Conservation (phyloP, 2,113 vertebrate species). For the Tachysurus vachellii region DNA sequence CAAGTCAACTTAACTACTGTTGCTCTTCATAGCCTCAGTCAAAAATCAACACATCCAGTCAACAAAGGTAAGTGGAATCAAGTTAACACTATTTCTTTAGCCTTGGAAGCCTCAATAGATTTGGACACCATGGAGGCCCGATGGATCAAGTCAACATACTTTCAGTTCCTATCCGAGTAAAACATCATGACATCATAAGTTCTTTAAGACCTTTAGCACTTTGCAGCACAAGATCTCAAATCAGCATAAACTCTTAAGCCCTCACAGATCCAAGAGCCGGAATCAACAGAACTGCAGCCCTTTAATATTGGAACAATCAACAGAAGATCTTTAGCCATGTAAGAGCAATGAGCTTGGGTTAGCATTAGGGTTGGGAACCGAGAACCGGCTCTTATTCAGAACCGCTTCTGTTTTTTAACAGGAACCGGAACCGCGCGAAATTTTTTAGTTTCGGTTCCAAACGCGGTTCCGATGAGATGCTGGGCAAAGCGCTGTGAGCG, state of each 20-base stretch:
- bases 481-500: no score
- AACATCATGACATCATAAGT: neutral
- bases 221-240: neutral
- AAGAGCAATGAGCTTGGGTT: neutral
- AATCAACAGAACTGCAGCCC: neutral
- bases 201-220: neutral
- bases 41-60: neutral
- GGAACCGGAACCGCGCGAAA: no score
- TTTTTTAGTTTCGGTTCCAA: no score
- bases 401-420: no score
- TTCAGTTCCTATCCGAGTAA: neutral
- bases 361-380: no score
- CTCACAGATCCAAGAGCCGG: neutral
- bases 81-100: neutral
- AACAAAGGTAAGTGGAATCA: neutral
- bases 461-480: no score
- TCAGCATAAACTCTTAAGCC: neutral
- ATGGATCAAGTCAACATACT: neutral
- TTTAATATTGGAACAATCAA: neutral
- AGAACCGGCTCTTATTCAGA: no score
- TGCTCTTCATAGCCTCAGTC: neutral
- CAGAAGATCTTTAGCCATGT: neutral
- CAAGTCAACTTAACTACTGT: neutral
- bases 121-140: neutral
- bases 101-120: neutral